Percentiles rank a stretch among this genome's conserved stretches.
These are phyloP conservation scores for Ruditapes philippinarum DNA, from an alignment of 1,140 invertebrate species.

Conservation along the genomic window DNA sequence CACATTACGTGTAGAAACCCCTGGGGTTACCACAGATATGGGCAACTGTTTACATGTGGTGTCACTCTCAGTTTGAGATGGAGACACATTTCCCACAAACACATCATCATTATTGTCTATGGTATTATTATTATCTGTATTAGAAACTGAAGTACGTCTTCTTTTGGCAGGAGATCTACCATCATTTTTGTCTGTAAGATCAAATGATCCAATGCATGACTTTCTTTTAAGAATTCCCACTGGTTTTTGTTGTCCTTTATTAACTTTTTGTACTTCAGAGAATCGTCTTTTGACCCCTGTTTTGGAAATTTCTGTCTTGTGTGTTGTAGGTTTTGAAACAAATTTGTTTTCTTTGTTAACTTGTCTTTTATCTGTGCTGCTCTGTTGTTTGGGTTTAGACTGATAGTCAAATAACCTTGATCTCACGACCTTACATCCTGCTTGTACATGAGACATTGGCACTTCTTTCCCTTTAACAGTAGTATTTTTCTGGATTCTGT, in stretches of 20 bases:
- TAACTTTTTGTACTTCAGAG: neutral
- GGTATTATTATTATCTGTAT: neutral
- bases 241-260: constrained; percentile 5
- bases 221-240: constrained; percentile 58
- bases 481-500: neutral
- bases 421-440: neutral
- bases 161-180: neutral
- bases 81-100: neutral
- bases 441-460: neutral
- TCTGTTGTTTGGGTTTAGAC: neutral
- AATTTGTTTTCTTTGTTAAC: neutral
- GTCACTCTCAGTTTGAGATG: no score
- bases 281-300: constrained; percentile 12
- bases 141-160: neutral
- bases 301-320: neutral
- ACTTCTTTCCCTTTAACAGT: no score
- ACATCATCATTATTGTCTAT: neutral
- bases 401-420: constrained; percentile 59
- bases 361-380: no score
- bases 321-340: neutral
- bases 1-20: constrained; percentile 29
- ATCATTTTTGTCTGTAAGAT: neutral
- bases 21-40: constrained; percentile 1
- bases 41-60: neutral
- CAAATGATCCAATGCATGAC: constrained; percentile 52